Base-by-base conservation (phyloP, 2,888 invertebrate species). In the Zeuzera pyrina region DNA sequence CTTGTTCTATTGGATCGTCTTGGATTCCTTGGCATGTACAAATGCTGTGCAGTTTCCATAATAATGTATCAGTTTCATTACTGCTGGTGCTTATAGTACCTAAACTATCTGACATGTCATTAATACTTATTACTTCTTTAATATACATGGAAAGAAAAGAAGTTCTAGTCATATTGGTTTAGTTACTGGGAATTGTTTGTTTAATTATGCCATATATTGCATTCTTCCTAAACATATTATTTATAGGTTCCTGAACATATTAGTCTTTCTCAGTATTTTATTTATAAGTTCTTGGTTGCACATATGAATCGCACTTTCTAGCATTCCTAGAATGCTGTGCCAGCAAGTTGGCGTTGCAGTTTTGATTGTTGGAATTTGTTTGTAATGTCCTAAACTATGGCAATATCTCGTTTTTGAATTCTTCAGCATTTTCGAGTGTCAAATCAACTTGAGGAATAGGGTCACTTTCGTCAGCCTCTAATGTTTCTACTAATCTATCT, bases 1-100 rank as follows among this genome's bases (percentile, higher is more conserved):
- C 36, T 14, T 36, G 36, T 11, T 33, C 33, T 24, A 36, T 33
- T 28, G 36, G 36, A 30, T 30, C 30, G 8, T 28, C 32, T 30
- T 33, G 36, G 7, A 23, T 23, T 7, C 23, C 23, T 10, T 23
- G 23, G 23, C 30, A 28, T 12, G 21, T 11, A 15, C 15, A 22
- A 26, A 31, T 15, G 19, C 35, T 31, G 16, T 35, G 35, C 5
- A 23, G 23, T 23, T 23, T 23, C 23, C 7, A 23, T 23, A 23
- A 23, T 23, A 10, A 23, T 23, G 23, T 23, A 10, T 3, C 23
- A 23, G 7, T 23, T 8, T n/a, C 23, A 7, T 23, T n/a, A 10
- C 23, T 23, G 3, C n/a, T 23, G 23, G 23, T n/a, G n/a, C n/a
- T n/a, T 3, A 10, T 23, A n/a, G n/a, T n/a, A n/a, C n/a, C n/a